Evolutionary conservation across 2,888 invertebrate genomes (phyloP), one percentile per base, ranked within the genome.

Genomic region (Agrotis exclamationis): DNA sequence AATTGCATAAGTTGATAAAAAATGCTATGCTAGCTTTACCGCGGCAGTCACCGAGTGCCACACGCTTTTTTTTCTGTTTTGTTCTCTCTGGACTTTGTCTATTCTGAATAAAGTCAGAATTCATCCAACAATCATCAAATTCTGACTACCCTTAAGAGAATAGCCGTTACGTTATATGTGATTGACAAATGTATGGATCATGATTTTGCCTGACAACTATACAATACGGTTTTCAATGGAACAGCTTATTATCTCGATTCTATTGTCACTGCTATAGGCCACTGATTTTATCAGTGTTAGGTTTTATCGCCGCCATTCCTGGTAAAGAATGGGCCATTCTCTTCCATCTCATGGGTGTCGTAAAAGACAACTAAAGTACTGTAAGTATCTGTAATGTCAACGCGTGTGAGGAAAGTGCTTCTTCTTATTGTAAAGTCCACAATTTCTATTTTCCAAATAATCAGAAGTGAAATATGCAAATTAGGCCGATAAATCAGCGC

Each of bases 321-420:
- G 53, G 58, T 71, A 78, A 78, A 75, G 63, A 63, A 78, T 72
- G 63, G 53, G 9, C 58, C 77, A 78, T 78, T 75, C 72, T 22
- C 50, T 24, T 71, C 44, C 53, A 59, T 59, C 63, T 63, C 72
- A 28, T 50, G 79, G 22, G 79, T 39, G 63, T 39, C 63, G 63
- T 71, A 63, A 78, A 73, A 63, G 51, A 71, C 78, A 51, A 39
- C 44, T 74, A 54, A 56, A 76, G 60, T 76, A n/a, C 56, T 20
- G 48, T 76, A 57, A 60, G 70, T 60, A 60, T 20, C 24, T 51
- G 56, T 70, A 62, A 60, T 77, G 60, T 60, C 77, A 76, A 70
- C 56, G 28, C 48, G 39, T n/a, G 22, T 60, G 24, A 47, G 45
- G 33, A 24, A 18, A 39, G 24, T 13, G 22, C 22, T 69, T 13